Evolutionary conservation across 2,888 invertebrate species (phyloP).

Genomic region (Pristionchus exspectatus): DNA sequence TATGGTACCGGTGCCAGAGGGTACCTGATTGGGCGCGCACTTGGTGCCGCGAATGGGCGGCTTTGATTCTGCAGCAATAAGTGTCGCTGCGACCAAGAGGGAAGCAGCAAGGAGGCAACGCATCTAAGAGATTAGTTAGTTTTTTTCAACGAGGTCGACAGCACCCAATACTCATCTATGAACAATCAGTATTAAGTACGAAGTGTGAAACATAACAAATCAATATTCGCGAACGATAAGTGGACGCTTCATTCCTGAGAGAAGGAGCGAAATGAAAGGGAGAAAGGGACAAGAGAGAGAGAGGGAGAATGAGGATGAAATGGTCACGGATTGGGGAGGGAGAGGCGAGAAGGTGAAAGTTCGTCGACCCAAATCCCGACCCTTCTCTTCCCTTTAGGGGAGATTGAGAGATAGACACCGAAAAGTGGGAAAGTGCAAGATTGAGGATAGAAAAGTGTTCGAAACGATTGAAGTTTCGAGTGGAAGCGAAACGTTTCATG

Average conservation of each 20-base stretch:
- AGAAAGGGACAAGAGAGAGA: neutral
- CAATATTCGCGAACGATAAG: neutral
- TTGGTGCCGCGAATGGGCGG: slow-evolving; percentile 67
- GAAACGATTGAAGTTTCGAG: neutral
- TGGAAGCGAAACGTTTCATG: neutral
- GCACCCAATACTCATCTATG: neutral
- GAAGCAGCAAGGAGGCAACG: neutral
- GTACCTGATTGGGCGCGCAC: slow-evolving; percentile 72
- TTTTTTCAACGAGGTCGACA: neutral
- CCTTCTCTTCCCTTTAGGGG: slow-evolving; percentile 34
- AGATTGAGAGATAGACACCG: neutral
- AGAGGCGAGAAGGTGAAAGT: neutral
- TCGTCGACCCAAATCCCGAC: slow-evolving; percentile 37
- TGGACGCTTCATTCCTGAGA: neutral
- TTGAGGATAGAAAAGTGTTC: neutral
- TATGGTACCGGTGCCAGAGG: neutral
- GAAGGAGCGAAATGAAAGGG: slow-evolving; percentile 40
- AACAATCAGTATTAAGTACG: neutral
- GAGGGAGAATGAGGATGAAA: neutral
- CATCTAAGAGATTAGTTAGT: slow-evolving; percentile 34
- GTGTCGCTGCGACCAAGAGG: slow-evolving; percentile 23
- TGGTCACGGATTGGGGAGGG: slow-evolving; percentile 14
- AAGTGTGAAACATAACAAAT: neutral
- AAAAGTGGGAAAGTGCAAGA: neutral
- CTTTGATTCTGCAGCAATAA: slow-evolving; percentile 22